Conservation (phyloP, 2,888 invertebrate species). For the Tipula lateralis region DNA sequence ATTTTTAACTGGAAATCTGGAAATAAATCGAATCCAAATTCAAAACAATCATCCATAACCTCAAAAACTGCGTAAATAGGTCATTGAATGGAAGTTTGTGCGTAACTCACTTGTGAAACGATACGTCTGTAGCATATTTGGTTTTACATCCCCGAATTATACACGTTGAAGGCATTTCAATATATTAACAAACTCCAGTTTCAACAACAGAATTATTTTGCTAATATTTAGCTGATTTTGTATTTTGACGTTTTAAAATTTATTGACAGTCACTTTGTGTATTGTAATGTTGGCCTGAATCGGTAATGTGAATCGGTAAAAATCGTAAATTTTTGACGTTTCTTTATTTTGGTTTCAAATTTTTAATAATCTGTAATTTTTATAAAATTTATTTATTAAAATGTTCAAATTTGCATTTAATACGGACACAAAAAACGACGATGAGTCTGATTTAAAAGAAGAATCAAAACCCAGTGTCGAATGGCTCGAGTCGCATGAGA, state of each 20-base stretch:
- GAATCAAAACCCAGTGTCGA: neutral
- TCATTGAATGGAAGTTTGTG: neutral
- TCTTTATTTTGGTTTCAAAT: neutral
- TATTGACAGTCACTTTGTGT: slow-evolving; percentile 1
- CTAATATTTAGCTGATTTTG: neutral
- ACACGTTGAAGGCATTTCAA: slow-evolving; percentile 47
- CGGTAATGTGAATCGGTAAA: neutral
- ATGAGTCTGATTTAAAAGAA: neutral
- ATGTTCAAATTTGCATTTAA: slow-evolving; percentile 34
- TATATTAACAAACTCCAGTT: neutral
- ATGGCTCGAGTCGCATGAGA: neutral
- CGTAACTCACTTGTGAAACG: slow-evolving; percentile 46
- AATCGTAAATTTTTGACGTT: neutral
- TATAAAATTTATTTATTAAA: neutral
- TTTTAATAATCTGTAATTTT: neutral
- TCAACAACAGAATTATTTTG: neutral
- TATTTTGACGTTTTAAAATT: neutral
- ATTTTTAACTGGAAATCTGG: slow-evolving; percentile 45
- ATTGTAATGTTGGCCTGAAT: neutral
- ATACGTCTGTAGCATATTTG: slow-evolving; percentile 46
- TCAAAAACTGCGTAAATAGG: neutral
- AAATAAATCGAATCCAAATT: neutral
- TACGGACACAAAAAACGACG: neutral
- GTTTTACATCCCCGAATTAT: slow-evolving; percentile 46
- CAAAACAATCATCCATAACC: neutral